phyloP scores from a whole-genome alignment of 1,140 invertebrate species.

The Myzus persicae region DNA sequence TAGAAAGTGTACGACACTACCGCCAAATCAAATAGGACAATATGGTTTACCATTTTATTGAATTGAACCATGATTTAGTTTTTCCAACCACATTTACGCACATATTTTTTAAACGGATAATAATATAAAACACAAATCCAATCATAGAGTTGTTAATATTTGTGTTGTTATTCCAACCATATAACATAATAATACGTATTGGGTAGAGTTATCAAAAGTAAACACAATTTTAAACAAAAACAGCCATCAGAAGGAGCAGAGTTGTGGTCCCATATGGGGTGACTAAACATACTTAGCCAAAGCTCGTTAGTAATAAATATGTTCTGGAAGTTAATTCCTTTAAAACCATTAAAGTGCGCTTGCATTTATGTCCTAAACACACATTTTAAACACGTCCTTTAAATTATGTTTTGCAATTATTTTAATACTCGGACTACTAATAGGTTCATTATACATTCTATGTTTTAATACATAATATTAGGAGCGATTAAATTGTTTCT shows the following conservation, averaged over 20 bases:
- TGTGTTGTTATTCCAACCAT: neutral
- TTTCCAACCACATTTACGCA: neutral
- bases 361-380: constrained; percentile 12
- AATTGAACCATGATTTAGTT: neutral
- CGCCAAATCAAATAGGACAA: neutral
- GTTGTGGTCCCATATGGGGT: constrained; percentile 27
- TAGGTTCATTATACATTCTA: neutral
- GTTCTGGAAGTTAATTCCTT: constrained; percentile 43
- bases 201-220: neutral
- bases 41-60: neutral
- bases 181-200: neutral
- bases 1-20: neutral
- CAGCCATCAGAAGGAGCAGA: neutral
- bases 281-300: neutral
- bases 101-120: neutral
- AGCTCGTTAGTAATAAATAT: constrained; percentile 35
- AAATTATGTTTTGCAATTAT: constrained; percentile 41
- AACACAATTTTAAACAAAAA: neutral
- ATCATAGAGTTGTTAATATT: neutral
- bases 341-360: constrained; percentile 18
- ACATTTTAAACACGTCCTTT: neutral
- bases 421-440: constrained; percentile 34
- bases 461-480: neutral
- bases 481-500: neutral
- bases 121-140: neutral